Evolutionary conservation across 2,888 invertebrate genomes (phyloP).

Genomic region (Lamellibrachia satsuma): DNA sequence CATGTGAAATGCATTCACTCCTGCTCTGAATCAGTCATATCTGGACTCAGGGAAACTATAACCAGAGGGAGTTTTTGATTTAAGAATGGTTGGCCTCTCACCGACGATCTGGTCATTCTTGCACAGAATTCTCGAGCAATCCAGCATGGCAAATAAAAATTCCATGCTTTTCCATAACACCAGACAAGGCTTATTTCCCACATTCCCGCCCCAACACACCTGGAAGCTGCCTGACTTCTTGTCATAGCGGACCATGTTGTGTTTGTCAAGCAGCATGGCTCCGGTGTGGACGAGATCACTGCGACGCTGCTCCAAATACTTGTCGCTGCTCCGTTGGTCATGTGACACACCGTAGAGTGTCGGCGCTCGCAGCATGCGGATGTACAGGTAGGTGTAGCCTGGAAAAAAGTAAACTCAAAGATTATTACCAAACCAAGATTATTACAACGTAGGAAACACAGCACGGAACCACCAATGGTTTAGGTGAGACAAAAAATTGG

Average conservation of each 20-base stretch:
- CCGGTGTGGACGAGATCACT: slow-evolving; percentile 97
- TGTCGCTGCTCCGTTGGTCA: slow-evolving; percentile 78
- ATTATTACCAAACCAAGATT: background rate
- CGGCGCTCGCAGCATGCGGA: slow-evolving; percentile 91
- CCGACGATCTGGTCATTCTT: too few species aligned
- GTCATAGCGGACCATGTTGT: slow-evolving; percentile 92
- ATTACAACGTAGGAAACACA: background rate
- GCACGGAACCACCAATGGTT: background rate
- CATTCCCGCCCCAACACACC: slow-evolving; percentile 48
- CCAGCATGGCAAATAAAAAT: too few species aligned
- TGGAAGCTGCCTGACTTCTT: slow-evolving; percentile 88
- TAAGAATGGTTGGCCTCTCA: too few species aligned
- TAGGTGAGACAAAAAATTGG: background rate
- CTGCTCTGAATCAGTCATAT: too few species aligned
- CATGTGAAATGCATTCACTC: too few species aligned
- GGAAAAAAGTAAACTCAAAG: slow-evolving; percentile 17
- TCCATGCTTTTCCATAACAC: background rate
- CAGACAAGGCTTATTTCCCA: background rate
- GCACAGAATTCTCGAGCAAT: too few species aligned
- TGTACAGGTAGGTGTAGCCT: slow-evolving; percentile 94
- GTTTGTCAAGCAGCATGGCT: slow-evolving; percentile 85
- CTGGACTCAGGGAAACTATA: too few species aligned
- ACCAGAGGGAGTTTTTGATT: too few species aligned
- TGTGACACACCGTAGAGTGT: slow-evolving; percentile 85
- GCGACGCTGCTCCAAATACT: slow-evolving; percentile 84